These are phyloP conservation scores for Apeltes quadracus DNA, from an alignment of 2,113 vertebrate genomes.

Conservation along the genomic window DNA sequence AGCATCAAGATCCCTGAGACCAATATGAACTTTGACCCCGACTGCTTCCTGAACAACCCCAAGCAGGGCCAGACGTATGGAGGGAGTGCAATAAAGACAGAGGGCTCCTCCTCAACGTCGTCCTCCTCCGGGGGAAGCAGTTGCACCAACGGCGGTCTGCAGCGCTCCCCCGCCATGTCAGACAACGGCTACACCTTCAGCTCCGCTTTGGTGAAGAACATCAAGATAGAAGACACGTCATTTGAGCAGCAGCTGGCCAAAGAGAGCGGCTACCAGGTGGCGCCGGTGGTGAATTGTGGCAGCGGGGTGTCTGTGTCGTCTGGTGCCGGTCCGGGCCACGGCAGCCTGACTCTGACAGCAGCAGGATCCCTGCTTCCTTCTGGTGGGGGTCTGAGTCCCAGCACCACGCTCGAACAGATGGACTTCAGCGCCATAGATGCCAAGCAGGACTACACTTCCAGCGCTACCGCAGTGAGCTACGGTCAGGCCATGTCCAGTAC, in stretches of 20 bases:
- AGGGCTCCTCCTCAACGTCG: slow-evolving; percentile 78
- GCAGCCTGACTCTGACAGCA: slow-evolving; percentile 86
- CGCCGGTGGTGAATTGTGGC: slow-evolving; percentile 77
- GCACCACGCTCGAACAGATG: slow-evolving; percentile 99
- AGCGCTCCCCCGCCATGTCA: slow-evolving; percentile 85
- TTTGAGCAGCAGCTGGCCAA: slow-evolving; percentile 97
- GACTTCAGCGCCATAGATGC: slow-evolving; percentile 98
- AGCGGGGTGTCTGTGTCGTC: slow-evolving; percentile 81
- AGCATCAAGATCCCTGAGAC: slow-evolving; percentile 94
- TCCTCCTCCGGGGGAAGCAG: slow-evolving; percentile 74
- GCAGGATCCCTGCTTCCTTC: slow-evolving; percentile 91
- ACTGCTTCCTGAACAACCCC: slow-evolving; percentile 99
- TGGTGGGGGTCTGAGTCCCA: slow-evolving; percentile 96
- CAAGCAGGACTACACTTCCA: slow-evolving; percentile 92
- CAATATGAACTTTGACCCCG: slow-evolving; percentile 98
- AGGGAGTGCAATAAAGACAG: slow-evolving; percentile 91
- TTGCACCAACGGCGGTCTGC: slow-evolving; percentile 82
- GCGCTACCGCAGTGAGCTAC: slow-evolving; percentile 78
- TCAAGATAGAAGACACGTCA: slow-evolving; percentile 98
- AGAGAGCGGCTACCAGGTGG: slow-evolving; percentile 86
- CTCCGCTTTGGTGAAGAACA: slow-evolving; percentile 91
- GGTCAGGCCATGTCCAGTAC: slow-evolving; percentile 91
- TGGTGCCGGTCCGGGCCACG: slow-evolving; percentile 79
- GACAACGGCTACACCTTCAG: slow-evolving; percentile 89
- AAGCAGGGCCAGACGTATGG: slow-evolving; percentile 99